phyloP scores from a whole-genome alignment of 1,140 invertebrate genomes.

The Teleopsis dalmanni region DNA sequence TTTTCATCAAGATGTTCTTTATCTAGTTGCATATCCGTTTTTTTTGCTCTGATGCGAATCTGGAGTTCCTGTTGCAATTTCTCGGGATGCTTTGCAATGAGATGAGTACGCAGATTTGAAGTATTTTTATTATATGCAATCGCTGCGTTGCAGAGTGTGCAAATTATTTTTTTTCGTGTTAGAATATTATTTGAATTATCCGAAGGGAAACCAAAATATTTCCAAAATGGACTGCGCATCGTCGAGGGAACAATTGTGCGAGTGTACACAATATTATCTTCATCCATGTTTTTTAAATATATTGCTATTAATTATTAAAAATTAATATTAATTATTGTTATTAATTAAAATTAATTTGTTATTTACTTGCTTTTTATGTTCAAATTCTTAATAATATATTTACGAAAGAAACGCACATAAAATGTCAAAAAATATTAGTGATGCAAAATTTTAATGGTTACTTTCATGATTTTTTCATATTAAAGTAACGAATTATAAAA shows the following conservation, averaged over 20 bases:
- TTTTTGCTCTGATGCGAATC: not conserved
- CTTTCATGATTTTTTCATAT: no score
- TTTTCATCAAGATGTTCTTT: no score
- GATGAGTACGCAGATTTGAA: conserved; percentile 51
- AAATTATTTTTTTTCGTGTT: conserved; percentile 52
- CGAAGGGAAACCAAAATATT: conserved; percentile 55
- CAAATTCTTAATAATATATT: no score
- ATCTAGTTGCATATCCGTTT: no score
- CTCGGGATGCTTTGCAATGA: conserved; percentile 52
- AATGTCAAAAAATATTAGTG: no score
- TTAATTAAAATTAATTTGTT: no score
- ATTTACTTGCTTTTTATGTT: no score
- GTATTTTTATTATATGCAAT: conserved; percentile 55
- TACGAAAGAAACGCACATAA: no score
- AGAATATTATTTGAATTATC: conserved; percentile 50
- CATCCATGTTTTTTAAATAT: not conserved
- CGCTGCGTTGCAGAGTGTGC: conserved; percentile 50
- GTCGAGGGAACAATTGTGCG: conserved; percentile 49
- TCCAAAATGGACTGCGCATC: conserved; percentile 55
- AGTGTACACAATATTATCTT: conserved; percentile 11
- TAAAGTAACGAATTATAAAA: no score
- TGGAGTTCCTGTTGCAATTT: conserved; percentile 30
- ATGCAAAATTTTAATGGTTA: no score
- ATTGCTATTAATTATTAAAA: no score
- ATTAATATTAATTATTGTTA: no score